phyloP scores from a whole-genome alignment of 2,113 vertebrate genomes.

The Origma solitaria region DNA sequence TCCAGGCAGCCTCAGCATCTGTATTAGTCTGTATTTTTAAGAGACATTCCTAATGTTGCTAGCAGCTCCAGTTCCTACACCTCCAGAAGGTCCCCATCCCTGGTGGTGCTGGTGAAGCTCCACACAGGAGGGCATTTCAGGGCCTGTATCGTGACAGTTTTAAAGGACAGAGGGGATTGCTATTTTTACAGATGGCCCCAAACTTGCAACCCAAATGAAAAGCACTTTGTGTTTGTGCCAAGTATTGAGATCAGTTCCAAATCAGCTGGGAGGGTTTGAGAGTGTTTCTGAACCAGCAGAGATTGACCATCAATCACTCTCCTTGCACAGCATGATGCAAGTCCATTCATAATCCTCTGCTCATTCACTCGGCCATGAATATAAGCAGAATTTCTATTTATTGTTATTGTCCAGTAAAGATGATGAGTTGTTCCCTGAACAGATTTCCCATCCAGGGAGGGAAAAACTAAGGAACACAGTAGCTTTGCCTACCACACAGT shows the following conservation, averaged over 20 bases:
- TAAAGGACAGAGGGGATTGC: neutral
- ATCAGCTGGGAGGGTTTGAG: neutral
- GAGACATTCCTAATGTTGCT: neutral
- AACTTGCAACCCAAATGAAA: neutral
- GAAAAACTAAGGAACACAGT: neutral
- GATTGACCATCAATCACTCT: neutral
- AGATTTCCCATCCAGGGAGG: neutral
- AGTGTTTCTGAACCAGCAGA: neutral
- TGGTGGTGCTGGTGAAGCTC: neutral
- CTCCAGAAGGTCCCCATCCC: neutral
- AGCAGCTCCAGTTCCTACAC: neutral
- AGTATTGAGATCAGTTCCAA: neutral
- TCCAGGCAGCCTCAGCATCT: neutral
- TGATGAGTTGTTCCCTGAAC: neutral
- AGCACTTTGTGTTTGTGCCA: neutral
- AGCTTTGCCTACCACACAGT: neutral
- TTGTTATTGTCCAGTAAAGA: neutral
- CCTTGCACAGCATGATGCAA: neutral
- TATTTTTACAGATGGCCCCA: neutral
- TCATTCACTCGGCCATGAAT: neutral
- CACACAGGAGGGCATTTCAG: neutral
- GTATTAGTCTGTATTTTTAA: neutral
- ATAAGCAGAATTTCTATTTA: neutral
- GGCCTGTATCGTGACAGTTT: neutral
- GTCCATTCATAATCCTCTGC: neutral